phyloP scores from a whole-genome alignment of 1,140 invertebrate genomes.

The Lycorma delicatula region DNA sequence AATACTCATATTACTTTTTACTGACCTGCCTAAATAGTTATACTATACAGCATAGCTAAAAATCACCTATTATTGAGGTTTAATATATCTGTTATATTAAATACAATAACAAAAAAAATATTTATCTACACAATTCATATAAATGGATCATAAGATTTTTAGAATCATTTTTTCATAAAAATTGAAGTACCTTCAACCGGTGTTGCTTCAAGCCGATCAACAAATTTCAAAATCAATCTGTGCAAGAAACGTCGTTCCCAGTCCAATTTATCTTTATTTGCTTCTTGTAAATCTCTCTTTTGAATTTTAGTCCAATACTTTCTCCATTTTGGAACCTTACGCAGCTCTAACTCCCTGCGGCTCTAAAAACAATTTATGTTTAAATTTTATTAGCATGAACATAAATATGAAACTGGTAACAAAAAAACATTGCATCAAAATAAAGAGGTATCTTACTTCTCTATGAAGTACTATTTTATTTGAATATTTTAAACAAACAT shows the following conservation, averaged over 20 bases:
- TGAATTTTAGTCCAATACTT: constrained; percentile 88
- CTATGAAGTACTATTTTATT: background rate
- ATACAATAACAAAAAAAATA: no score
- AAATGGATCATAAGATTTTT: no score
- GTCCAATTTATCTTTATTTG: constrained; percentile 58
- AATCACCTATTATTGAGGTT: no score
- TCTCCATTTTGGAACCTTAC: constrained; percentile 75
- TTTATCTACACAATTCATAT: no score
- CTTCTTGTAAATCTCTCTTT: constrained; percentile 69
- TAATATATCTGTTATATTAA: no score
- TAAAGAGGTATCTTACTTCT: background rate
- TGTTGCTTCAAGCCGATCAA: constrained; percentile 70
- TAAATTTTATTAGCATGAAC: no score
- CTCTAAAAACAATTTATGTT: no score
- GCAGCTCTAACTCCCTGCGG: constrained; percentile 77
- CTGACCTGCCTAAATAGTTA: no score
- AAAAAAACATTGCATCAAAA: background rate
- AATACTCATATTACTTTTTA: no score
- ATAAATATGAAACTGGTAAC: no score
- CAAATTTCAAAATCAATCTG: constrained; percentile 85
- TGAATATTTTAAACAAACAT: background rate
- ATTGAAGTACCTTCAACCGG: constrained; percentile 47
- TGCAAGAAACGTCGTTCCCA: constrained; percentile 87
- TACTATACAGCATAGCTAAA: no score
- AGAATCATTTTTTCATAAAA: no score